phyloP scores from a whole-genome alignment of 1,140 invertebrate genomes.

The Diabrotica virgifera region DNA sequence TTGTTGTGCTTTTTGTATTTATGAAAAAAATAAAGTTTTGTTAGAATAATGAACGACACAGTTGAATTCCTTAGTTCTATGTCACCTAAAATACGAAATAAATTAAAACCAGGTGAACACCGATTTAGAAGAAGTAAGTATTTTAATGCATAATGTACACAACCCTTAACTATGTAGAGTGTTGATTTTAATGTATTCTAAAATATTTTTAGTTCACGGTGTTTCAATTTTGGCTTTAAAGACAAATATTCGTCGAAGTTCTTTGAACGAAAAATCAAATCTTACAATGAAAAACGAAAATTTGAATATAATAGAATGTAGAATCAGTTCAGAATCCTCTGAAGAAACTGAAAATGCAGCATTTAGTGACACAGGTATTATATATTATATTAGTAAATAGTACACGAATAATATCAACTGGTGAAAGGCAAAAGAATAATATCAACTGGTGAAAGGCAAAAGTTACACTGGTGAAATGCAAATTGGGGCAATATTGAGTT shows the following conservation, averaged over 20 bases:
- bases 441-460: no score
- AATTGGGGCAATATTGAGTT: no score
- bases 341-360: slow-evolving; percentile 1
- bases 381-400: no score
- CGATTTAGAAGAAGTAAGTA: slow-evolving; percentile 29
- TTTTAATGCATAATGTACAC: not conserved
- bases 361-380: not conserved
- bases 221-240: slow-evolving; percentile 37
- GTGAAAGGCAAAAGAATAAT: no score
- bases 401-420: no score
- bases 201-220: slow-evolving; percentile 26
- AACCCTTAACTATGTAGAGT: not conserved
- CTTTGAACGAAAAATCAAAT: slow-evolving; percentile 30
- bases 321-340: slow-evolving; percentile 16
- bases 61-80: slow-evolving; percentile 35
- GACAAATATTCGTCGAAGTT: slow-evolving; percentile 36
- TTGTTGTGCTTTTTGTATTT: no score
- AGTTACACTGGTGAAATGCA: no score
- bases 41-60: slow-evolving; percentile 27
- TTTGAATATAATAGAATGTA: slow-evolving; percentile 27
- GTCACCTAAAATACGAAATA: slow-evolving; percentile 34
- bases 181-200: slow-evolving; percentile 7
- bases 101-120: slow-evolving; percentile 19
- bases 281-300: slow-evolving; percentile 23
- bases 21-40: no score